Conservation (phyloP, 2,113 vertebrate species). For the Daboia siamensis region DNA sequence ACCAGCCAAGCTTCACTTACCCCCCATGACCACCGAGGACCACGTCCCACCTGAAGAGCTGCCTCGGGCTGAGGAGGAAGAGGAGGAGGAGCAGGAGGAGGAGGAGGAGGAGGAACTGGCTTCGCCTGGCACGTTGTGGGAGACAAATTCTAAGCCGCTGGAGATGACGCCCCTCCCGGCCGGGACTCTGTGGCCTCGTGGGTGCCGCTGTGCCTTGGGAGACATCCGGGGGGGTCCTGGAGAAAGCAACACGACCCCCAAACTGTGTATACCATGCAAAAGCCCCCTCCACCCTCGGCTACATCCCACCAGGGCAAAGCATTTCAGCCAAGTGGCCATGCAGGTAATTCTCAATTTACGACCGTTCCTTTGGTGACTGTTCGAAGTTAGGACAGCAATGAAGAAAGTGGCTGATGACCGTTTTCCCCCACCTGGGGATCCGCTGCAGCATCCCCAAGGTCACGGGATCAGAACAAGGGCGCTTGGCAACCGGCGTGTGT, state of each 20-base stretch:
- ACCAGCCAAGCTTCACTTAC: slow-evolving; percentile 68
- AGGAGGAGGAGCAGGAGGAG: slow-evolving; percentile 39
- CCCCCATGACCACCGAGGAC: slow-evolving; percentile 97
- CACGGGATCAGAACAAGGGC: too few species aligned
- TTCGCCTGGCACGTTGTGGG: slow-evolving; percentile 86
- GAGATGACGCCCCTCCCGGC: slow-evolving; percentile 85
- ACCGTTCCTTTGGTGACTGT: too few species aligned
- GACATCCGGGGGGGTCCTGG: slow-evolving; percentile 98
- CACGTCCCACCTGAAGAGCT: slow-evolving; percentile 93
- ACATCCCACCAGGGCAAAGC: not conserved
- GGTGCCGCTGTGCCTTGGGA: slow-evolving; percentile 95
- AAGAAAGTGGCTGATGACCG: not conserved
- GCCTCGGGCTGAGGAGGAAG: slow-evolving; percentile 80
- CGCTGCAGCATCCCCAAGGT: not conserved
- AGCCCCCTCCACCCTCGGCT: not conserved
- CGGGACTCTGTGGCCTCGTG: slow-evolving; percentile 89
- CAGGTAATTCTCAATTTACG: not conserved
- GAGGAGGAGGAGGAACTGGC: slow-evolving; percentile 73
- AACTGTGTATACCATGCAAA: slow-evolving; percentile 46
- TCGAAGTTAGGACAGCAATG: not conserved
- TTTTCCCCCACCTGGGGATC: not conserved
- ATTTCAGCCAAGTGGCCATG: not conserved
- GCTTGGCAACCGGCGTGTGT: too few species aligned
- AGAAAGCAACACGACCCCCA: slow-evolving; percentile 51
- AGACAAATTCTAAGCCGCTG: slow-evolving; percentile 86